Evolutionary conservation across 1,140 invertebrate species (phyloP).

Genomic region (Pteromalus puparum): DNA sequence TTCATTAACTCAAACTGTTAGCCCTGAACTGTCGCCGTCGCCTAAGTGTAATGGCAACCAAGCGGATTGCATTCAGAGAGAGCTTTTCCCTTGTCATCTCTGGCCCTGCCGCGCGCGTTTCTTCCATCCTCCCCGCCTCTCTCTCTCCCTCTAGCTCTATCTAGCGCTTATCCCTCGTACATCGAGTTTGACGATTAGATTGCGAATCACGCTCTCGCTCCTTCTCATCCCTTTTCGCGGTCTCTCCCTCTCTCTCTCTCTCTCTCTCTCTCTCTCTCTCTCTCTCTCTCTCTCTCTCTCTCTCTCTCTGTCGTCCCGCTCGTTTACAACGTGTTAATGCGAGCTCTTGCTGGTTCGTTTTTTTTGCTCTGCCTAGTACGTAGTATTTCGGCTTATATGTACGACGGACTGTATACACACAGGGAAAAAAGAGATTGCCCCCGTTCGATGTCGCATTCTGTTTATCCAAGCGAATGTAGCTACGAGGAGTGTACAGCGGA

Average conservation of each 20-base stretch:
- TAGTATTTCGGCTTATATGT: background rate
- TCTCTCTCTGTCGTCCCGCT: background rate
- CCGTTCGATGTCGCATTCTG: background rate
- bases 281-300: constrained; percentile 27
- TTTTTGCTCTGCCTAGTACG: background rate
- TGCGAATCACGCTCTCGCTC: constrained; percentile 48
- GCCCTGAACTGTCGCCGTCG: constrained; percentile 49
- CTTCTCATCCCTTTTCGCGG: constrained; percentile 34
- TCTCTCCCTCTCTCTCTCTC: too few relatives aligned
- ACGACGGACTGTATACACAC: background rate
- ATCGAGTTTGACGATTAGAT: constrained; percentile 45
- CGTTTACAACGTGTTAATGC: constrained; percentile 27
- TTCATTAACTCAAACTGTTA: constrained; percentile 70
- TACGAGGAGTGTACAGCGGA: background rate
- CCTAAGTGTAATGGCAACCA: constrained; percentile 65
- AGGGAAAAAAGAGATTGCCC: background rate
- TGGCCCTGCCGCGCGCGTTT: background rate
- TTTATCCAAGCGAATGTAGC: background rate
- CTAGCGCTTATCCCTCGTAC: constrained; percentile 24
- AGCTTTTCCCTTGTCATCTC: constrained; percentile 55
- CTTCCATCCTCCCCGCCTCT: background rate
- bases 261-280: background rate
- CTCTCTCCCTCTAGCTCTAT: constrained; percentile 2
- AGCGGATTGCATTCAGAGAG: constrained; percentile 65
- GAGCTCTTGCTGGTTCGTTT: background rate